Conservation (phyloP, 2,888 invertebrate species). For the Melanophora roralis region DNA sequence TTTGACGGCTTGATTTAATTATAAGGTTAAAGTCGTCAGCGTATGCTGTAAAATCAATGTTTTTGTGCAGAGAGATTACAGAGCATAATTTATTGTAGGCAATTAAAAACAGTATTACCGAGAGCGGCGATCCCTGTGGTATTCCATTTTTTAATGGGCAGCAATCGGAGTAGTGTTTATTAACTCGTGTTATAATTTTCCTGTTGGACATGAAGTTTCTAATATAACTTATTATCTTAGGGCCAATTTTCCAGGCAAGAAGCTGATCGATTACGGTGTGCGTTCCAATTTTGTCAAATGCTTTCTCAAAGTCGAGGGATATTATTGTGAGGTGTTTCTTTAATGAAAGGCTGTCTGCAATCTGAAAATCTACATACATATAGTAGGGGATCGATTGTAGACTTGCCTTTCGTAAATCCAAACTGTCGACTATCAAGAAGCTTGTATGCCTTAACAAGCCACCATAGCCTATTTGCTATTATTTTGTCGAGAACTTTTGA, state of each 20-base stretch:
- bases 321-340: constrained; percentile 3
- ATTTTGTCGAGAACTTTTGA: constrained; percentile 31
- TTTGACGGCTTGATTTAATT: not conserved
- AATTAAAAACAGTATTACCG: constrained; percentile 14
- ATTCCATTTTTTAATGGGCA: constrained; percentile 42
- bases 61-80: not conserved
- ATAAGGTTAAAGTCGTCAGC: constrained; percentile 30
- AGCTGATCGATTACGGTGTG: not conserved
- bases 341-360: not conserved
- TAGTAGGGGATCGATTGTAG: constrained; percentile 33
- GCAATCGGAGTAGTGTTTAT: not conserved
- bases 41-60: constrained; percentile 7
- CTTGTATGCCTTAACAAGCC: constrained; percentile 29
- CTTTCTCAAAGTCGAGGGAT: constrained; percentile 21
- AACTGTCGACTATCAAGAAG: constrained; percentile 21
- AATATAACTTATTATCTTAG: not conserved
- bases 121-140: not conserved
- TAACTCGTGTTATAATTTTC: not conserved
- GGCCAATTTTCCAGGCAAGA: not conserved
- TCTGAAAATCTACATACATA: constrained; percentile 3
- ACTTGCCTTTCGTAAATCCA: constrained; percentile 39
- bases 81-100: not conserved
- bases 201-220: not conserved
- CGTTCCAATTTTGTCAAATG: not conserved
- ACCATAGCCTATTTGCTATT: constrained; percentile 40